These are phyloP conservation scores for Tenrec ecaudatus DNA, from an alignment of 2,113 vertebrate species.

Conservation along the genomic window DNA sequence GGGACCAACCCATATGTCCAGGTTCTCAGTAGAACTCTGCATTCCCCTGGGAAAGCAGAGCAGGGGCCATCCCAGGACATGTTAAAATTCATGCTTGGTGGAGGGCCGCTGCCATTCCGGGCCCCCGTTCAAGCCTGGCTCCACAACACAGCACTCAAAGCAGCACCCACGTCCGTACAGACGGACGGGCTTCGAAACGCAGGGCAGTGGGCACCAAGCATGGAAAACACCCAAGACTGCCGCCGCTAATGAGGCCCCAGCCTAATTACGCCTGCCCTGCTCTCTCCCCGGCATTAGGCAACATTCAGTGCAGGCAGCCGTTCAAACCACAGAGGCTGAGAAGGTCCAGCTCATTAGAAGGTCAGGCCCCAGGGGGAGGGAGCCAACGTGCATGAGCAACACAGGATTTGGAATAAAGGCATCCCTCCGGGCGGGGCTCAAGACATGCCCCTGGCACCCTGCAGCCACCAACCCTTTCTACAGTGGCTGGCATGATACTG, in stretches of 20 bases:
- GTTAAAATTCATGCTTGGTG: slow-evolving; percentile 18
- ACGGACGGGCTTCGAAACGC: slow-evolving; percentile 34
- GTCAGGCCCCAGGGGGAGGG: slow-evolving; percentile 52
- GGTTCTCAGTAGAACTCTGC: neutral
- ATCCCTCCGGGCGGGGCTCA: neutral
- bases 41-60: slow-evolving; percentile 22
- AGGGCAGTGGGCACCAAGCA: slow-evolving; percentile 29
- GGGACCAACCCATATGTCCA: neutral
- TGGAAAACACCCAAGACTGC: slow-evolving; percentile 58
- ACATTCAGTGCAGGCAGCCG: slow-evolving; percentile 58
- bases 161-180: neutral
- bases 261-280: slow-evolving; percentile 36
- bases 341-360: slow-evolving; percentile 49
- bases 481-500: neutral
- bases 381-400: neutral
- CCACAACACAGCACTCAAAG: neutral
- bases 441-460: neutral
- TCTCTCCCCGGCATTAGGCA: slow-evolving; percentile 55
- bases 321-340: slow-evolving; percentile 63
- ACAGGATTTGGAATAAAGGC: neutral
- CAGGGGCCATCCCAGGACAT: neutral
- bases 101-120: neutral
- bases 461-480: neutral
- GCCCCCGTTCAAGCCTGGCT: slow-evolving; percentile 28
- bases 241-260: slow-evolving; percentile 25